Evolutionary conservation across 2,797 vertebrate species (phyloP), one percentile per base, ranked within the genome.

Genomic region (Alexandromys oeconomus): DNA sequence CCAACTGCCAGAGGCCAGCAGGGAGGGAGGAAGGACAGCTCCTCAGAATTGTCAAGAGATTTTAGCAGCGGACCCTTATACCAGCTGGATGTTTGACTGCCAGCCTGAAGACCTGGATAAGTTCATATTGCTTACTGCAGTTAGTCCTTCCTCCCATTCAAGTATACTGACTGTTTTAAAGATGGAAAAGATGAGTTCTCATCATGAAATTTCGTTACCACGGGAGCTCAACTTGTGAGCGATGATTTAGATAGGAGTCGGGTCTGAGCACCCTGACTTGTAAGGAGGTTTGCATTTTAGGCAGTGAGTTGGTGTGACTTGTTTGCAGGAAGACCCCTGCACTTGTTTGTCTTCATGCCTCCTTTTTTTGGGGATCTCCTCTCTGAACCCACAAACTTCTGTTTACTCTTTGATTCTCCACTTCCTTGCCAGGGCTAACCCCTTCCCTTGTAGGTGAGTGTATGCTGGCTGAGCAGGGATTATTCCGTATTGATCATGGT

Each of bases 121-220:
- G 29, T 48, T 71, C 40, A 17, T 63, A 11, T 21, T 9, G 0
- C 87, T 40, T 77, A 48, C 61, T 0, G 54, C 8, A 54, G 14
- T 54, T 23, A 15, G 46, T 69, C 9, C 51, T 54, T 71, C 65
- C 61, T 27, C 5, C 74, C 46, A 54, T 90, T 29, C 65, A 89
- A 43, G 65, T 90, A 86, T 25, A 94, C 11, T 96, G 88, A 92
- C 14, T 51, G 14, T 71, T 87, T 79, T 9, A 77, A 92, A 96
- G 78, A 81, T 0, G 2, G 81, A n/a, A 87, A 37, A 21, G 13
- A 6, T 14, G 9, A 91, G 17, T 73, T 59, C 63, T 77, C 48
- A 79, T 29, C 80, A 37, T 14, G 43, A 92, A 74, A 85, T 71
- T 37, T 71, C 23, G 43, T 69, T 84, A 19, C 37, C 69, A 31